These are phyloP conservation scores for Morpho helenor DNA, from an alignment of 2,888 invertebrate genomes.

Conservation along the genomic window DNA sequence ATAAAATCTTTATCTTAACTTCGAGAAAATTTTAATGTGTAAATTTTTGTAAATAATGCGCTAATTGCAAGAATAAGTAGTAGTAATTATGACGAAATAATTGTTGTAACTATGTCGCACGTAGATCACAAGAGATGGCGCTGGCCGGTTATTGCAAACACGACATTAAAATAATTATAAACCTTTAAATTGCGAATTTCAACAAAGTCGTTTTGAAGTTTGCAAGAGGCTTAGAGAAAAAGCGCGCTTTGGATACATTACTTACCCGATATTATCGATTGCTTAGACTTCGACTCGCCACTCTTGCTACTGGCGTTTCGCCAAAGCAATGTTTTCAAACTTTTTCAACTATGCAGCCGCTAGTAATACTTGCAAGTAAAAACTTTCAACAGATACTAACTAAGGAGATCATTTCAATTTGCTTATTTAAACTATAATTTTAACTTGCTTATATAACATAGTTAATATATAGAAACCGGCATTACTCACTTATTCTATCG, in stretches of 20 bases:
- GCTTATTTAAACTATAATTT: constrained; percentile 2
- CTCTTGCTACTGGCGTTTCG: constrained; percentile 11
- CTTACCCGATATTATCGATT: constrained; percentile 16
- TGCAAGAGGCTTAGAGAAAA: neutral
- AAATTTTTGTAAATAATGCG: no score
- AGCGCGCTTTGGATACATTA: neutral
- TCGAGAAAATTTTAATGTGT: no score
- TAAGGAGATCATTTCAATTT: constrained; percentile 9
- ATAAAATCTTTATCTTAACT: no score
- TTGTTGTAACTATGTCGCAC: neutral
- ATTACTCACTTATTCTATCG: no score
- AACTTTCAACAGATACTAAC: constrained; percentile 14
- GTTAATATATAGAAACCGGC: no score
- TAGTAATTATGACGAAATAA: neutral
- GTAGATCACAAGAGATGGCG: neutral
- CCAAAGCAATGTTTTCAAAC: constrained; percentile 15
- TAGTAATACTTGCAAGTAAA: constrained; percentile 13
- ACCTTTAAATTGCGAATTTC: no score
- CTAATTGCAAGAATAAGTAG: no score
- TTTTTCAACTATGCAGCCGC: constrained; percentile 16
- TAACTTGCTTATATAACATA: no score
- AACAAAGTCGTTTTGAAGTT: no score
- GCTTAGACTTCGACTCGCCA: constrained; percentile 10
- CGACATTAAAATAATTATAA: neutral
- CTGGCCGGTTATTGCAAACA: neutral